A percentile compares a stretch with the other conserved stretches of the same genome.
Conservation (phyloP, 2,113 vertebrate genomes). For the Bettongia penicillata region DNA sequence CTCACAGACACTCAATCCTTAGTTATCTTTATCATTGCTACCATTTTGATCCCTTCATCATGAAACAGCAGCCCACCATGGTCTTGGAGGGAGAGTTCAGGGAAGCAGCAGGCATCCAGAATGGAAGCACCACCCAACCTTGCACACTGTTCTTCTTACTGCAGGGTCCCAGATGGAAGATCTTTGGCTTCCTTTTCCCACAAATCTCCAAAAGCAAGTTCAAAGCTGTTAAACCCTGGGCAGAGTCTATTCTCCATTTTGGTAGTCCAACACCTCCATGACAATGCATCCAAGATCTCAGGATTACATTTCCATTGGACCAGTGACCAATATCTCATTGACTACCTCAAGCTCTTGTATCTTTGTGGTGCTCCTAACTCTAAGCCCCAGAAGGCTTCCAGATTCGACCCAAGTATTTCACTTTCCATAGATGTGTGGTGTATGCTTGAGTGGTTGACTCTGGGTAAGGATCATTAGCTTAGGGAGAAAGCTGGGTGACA, state of each 20-base stretch:
- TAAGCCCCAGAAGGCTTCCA: background rate
- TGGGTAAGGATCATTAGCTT: background rate
- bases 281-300: background rate
- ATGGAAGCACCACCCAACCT: background rate
- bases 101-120: background rate
- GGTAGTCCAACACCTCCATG: background rate
- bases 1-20: background rate
- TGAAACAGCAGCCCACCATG: background rate
- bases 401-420: background rate
- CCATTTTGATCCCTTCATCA: background rate
- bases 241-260: background rate
- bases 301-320: background rate
- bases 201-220: background rate
- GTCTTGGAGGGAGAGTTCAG: background rate
- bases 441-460: background rate
- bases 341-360: background rate
- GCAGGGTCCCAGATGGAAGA: background rate
- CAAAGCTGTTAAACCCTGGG: background rate
- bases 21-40: background rate
- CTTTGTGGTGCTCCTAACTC: background rate
- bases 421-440: background rate
- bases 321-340: background rate
- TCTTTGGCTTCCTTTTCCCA: background rate
- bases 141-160: background rate
- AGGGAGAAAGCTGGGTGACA: background rate